These are phyloP conservation scores for Drosophila aff. DNA, from an alignment of 1,140 invertebrate genomes.

Conservation along the genomic window DNA sequence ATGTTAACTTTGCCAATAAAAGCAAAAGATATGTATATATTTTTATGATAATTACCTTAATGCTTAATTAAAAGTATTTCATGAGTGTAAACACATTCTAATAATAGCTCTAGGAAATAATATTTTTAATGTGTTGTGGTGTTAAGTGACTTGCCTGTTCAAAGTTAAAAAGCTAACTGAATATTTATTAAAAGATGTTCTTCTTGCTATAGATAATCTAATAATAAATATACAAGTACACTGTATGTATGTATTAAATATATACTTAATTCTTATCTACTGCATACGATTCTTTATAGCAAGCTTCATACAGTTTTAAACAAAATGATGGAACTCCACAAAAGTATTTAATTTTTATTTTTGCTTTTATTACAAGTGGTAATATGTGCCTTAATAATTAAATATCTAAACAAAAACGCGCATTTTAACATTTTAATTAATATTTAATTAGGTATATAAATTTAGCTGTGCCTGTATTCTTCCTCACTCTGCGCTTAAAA, in stretches of 20 bases:
- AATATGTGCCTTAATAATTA: too few relatives aligned
- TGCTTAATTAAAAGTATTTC: background rate
- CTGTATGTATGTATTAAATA: background rate
- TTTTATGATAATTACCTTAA: background rate
- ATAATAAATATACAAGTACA: background rate
- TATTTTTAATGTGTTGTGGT: background rate
- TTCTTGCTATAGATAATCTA: background rate
- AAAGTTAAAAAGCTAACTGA: background rate
- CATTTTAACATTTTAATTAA: background rate
- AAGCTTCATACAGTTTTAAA: background rate
- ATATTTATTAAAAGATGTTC: background rate
- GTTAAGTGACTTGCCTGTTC: background rate
- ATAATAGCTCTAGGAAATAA: background rate
- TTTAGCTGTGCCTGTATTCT: background rate
- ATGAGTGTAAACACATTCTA: background rate
- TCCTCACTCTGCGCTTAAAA: too few relatives aligned
- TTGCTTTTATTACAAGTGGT: too few relatives aligned
- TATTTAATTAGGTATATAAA: background rate
- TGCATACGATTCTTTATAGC: background rate
- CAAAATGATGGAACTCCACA: background rate
- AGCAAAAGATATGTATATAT: background rate
- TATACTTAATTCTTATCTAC: background rate
- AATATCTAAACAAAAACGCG: too few relatives aligned
- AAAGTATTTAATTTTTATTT: background rate
- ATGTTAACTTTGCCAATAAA: too few relatives aligned